These are phyloP conservation scores for Habropoda laboriosa DNA, from an alignment of 1,140 invertebrate species.

Conservation along the genomic window DNA sequence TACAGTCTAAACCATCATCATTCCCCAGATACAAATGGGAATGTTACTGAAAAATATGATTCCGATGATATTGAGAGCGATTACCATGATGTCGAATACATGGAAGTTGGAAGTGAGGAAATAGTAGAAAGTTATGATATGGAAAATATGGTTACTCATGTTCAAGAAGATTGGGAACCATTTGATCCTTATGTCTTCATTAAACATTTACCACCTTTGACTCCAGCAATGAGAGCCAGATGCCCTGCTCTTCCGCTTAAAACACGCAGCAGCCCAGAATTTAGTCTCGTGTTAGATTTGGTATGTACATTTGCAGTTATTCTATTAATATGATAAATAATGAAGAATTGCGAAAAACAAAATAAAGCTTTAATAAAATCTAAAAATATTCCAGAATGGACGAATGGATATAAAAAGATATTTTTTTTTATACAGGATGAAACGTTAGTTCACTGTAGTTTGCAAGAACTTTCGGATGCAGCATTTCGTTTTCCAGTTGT, in stretches of 20 bases:
- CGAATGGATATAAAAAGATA: conserved; percentile 1
- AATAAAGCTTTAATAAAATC: conserved; percentile 1
- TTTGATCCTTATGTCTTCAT: conserved; percentile 96
- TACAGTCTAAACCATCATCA: conserved; percentile 67
- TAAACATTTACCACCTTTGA: conserved; percentile 94
- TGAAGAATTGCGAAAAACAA: neutral
- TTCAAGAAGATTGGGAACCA: conserved; percentile 89
- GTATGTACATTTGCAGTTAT: conserved; percentile 81
- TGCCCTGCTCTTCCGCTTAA: conserved; percentile 96
- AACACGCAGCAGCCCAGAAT: conserved; percentile 95
- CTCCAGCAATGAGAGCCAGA: conserved; percentile 91
- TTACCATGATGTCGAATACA: conserved; percentile 78
- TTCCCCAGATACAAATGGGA: conserved; percentile 73
- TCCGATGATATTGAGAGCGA: conserved; percentile 71
- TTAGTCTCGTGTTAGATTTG: conserved; percentile 94
- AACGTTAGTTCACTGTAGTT: conserved; percentile 97
- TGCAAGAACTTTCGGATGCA: conserved; percentile 95
- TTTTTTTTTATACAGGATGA: conserved; percentile 86
- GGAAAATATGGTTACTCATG: conserved; percentile 83
- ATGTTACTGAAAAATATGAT: conserved; percentile 74
- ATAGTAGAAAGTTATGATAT: conserved; percentile 82
- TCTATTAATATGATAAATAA: conserved; percentile 5
- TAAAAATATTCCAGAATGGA: neutral
- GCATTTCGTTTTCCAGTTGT: conserved; percentile 96
- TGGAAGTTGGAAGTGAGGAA: conserved; percentile 79